phyloP scores from a whole-genome alignment of 2,888 invertebrate species.

The Eupithecia subfuscata region DNA sequence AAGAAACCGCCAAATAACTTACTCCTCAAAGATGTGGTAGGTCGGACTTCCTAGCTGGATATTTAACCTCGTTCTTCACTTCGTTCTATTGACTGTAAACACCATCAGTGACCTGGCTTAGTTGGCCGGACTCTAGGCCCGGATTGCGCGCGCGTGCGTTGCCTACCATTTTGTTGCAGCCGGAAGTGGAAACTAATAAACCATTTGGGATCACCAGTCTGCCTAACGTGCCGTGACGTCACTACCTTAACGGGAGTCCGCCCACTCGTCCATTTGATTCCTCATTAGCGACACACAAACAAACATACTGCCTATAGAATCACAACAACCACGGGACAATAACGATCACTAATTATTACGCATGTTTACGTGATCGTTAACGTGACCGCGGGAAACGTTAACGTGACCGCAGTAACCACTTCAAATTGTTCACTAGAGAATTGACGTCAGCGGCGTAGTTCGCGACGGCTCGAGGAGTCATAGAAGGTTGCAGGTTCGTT shows the following conservation, averaged over 20 bases:
- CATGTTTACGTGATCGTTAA: not conserved
- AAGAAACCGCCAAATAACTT: too few relatives aligned
- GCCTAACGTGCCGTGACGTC: not conserved
- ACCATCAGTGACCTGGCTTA: too few relatives aligned
- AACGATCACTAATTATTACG: not conserved
- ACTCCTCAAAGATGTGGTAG: too few relatives aligned
- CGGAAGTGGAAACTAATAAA: not conserved
- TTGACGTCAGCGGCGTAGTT: not conserved
- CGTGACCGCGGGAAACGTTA: conserved; percentile 2
- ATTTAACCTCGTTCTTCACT: too few relatives aligned
- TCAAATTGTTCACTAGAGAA: not conserved
- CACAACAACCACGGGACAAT: not conserved
- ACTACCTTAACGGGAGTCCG: not conserved
- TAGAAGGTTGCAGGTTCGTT: not conserved
- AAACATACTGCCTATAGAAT: not conserved
- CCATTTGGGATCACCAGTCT: not conserved
- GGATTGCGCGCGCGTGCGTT: too few relatives aligned
- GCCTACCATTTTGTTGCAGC: not conserved
- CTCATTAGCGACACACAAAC: not conserved
- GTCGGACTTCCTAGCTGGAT: too few relatives aligned
- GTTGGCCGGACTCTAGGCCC: too few relatives aligned
- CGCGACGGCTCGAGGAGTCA: not conserved
- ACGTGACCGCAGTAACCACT: not conserved
- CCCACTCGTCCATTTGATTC: not conserved
- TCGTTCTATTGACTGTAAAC: too few relatives aligned